phyloP scores from a whole-genome alignment of 2,888 invertebrate species.

The Mesorhabditis sp. region DNA sequence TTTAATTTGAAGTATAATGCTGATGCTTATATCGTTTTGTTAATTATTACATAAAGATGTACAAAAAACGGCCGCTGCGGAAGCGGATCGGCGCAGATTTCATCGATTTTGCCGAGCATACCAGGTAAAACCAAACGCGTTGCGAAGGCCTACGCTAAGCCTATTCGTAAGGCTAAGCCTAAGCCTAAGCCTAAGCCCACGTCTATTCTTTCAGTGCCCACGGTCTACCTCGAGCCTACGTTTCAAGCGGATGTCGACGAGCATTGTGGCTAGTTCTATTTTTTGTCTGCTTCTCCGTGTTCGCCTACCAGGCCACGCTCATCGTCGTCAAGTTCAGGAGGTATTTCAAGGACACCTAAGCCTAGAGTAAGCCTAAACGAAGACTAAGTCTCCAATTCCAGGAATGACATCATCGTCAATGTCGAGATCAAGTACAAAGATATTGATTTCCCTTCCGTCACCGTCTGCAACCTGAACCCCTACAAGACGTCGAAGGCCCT shows the following conservation, averaged over 20 bases:
- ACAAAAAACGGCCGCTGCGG: not conserved
- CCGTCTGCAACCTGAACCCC: constrained; percentile 55
- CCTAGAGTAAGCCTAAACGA: not conserved
- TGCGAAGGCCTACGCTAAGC: too few species aligned
- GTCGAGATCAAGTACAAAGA: constrained; percentile 57
- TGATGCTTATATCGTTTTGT: too few species aligned
- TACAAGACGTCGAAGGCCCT: constrained; percentile 54
- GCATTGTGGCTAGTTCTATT: constrained; percentile 49
- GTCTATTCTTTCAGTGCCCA: constrained; percentile 40
- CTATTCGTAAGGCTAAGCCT: too few species aligned
- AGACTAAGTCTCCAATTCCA: constrained; percentile 11
- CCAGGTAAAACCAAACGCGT: constrained; percentile 22
- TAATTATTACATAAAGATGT: too few species aligned
- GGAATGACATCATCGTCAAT: constrained; percentile 56
- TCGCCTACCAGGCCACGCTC: constrained; percentile 47
- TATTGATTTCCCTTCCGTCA: constrained; percentile 54
- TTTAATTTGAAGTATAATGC: too few species aligned
- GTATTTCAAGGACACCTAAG: constrained; percentile 11
- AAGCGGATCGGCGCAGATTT: constrained; percentile 27
- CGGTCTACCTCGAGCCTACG: constrained; percentile 54
- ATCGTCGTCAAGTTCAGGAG: constrained; percentile 48
- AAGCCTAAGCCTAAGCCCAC: not conserved
- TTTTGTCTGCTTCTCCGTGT: constrained; percentile 45
- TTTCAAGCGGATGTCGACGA: constrained; percentile 36
- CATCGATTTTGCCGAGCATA: constrained; percentile 47